Evolutionary conservation across 2,113 vertebrate genomes (phyloP), one percentile per base, ranked within the genome.

Genomic region (Ictidomys tridecemlineatus): DNA sequence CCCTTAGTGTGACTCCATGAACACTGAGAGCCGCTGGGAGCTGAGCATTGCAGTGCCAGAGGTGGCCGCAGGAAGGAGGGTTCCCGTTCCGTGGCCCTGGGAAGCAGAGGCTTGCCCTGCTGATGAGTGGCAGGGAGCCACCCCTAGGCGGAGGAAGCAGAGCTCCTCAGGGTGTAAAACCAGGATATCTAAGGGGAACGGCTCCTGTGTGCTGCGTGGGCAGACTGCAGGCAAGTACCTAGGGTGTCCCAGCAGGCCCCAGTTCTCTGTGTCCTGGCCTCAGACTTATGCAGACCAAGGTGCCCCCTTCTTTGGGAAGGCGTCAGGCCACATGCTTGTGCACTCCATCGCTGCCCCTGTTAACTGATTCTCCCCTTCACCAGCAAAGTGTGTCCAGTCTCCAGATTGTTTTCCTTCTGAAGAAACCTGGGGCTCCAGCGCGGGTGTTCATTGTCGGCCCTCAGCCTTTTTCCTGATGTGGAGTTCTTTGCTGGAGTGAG

Each of bases 401-500:
- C 56, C 37, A 0, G 13, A 8, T 77, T 12, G 12, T 34, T 45
- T 77, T 74, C 13, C 72, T 61, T 34, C 6, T 48, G 26, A 67
- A 79, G 76, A 74, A 74, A 63, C 11, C 34, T 51, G 24, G 74
- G 37, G 1, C 0, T 1, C 73, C 26, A 1, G 34, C 8, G 48
- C 53, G 32, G 4, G 37, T 87, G 90, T 69, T 83, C 10, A 2
- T 42, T 67, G 45, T 28, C 16, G 73, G 2, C 18, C 65, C 30
- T 32, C 24, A 16, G 39, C 79, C 24, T 39, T 13, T 91, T 61
- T 90, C 85, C 30, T 12, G 32, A 4, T 4, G 61, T 51, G 48
- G 1, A 8, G 70, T 42, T 77, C 95, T 98, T 82, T n/a, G 83
- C 30, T 97, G 92, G 94, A 97, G 78, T 34, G 61, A 98, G 94